Percentiles rank a stretch among this genome's conserved stretches.
Conservation (phyloP, 1,140 invertebrate species). For the Campoletis sonorensis region DNA sequence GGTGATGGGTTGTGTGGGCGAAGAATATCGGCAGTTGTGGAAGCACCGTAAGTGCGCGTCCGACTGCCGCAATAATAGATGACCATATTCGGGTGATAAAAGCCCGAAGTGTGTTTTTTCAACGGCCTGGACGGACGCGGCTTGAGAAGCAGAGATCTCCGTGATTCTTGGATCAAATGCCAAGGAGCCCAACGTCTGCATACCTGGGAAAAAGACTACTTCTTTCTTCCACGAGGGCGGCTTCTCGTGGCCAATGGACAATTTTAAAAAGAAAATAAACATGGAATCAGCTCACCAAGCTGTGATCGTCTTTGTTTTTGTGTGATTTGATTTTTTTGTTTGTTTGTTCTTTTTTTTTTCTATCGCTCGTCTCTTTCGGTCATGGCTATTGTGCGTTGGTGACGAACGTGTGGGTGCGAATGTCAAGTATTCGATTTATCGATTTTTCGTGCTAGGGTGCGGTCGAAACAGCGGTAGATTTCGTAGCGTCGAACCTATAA, state of each 20-base stretch:
- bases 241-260: not conserved
- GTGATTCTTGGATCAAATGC: not conserved
- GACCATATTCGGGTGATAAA: not conserved
- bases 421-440: slow-evolving; percentile 34
- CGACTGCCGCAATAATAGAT: too few species aligned
- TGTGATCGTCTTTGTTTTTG: slow-evolving; percentile 42
- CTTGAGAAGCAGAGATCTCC: not conserved
- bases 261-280: slow-evolving; percentile 41
- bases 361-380: slow-evolving; percentile 18
- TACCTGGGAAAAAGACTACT: slow-evolving; percentile 59
- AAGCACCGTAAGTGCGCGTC: too few species aligned
- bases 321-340: slow-evolving; percentile 2
- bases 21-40: not conserved
- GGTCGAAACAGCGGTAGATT: not conserved
- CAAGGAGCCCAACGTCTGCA: slow-evolving; percentile 24
- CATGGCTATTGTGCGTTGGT: slow-evolving; percentile 44
- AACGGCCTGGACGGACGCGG: not conserved
- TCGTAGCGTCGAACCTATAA: slow-evolving; percentile 11
- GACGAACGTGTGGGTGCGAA: slow-evolving; percentile 50
- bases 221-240: slow-evolving; percentile 39
- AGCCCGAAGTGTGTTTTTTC: not conserved
- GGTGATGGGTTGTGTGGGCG: not conserved
- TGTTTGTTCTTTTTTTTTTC: too few species aligned
- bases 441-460: slow-evolving; percentile 40
- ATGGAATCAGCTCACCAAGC: slow-evolving; percentile 57